Percentiles rank a stretch among this genome's conserved stretches.
These are phyloP conservation scores for Scomber colias DNA, from an alignment of 2,113 vertebrate species.

Conservation along the genomic window DNA sequence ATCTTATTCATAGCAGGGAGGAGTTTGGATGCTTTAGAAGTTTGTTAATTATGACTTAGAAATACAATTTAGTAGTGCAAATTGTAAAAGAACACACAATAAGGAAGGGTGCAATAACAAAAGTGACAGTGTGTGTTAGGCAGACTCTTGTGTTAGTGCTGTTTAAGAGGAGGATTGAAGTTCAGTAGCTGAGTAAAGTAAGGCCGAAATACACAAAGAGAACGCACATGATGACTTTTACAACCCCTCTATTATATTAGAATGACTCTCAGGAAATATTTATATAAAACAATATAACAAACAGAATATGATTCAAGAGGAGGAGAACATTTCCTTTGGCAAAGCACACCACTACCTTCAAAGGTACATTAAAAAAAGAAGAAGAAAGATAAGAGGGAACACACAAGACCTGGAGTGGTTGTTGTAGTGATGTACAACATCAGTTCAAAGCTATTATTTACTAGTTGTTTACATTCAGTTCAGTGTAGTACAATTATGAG, in stretches of 20 bases:
- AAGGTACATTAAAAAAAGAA: background rate
- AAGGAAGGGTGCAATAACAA: too few relatives aligned
- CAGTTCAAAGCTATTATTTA: constrained; percentile 28
- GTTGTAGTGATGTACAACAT: constrained; percentile 12
- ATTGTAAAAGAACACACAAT: background rate
- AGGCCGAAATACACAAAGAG: background rate
- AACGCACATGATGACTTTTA: background rate
- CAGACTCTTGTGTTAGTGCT: too few relatives aligned
- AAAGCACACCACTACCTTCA: background rate
- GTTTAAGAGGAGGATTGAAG: too few relatives aligned
- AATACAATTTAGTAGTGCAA: background rate
- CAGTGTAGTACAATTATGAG: constrained; percentile 11
- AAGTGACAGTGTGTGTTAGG: too few relatives aligned
- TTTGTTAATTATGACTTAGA: constrained; percentile 20
- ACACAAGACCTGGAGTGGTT: constrained; percentile 19
- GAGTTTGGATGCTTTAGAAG: constrained; percentile 1
- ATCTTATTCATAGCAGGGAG: constrained; percentile 50
- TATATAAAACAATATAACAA: background rate
- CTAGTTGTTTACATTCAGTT: constrained; percentile 39
- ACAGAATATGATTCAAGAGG: background rate
- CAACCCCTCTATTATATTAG: background rate
- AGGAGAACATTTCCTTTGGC: background rate
- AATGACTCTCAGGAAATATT: background rate
- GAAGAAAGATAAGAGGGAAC: constrained; percentile 3
- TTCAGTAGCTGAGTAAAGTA: too few relatives aligned